Conservation (phyloP, 1,140 invertebrate species). For the Aradophagus sp. region DNA sequence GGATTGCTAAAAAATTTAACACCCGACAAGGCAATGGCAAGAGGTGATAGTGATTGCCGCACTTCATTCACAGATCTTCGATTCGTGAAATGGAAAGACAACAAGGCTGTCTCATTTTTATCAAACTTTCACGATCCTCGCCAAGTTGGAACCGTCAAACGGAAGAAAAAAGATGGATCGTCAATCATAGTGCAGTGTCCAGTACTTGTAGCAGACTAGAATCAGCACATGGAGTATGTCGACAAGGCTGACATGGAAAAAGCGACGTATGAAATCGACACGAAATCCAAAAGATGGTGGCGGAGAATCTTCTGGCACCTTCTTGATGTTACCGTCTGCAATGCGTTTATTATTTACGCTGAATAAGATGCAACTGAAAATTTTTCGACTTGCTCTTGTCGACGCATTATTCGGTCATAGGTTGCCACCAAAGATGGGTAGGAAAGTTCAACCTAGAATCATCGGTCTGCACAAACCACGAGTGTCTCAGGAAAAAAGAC, state of each 20-base stretch:
- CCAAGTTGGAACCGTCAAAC: conserved; percentile 26
- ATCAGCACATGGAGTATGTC: conserved; percentile 58
- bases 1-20: conserved; percentile 56
- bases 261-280: conserved; percentile 62
- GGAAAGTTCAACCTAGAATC: no score
- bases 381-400: conserved; percentile 31
- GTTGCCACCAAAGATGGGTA: no score
- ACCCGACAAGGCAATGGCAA: conserved; percentile 62
- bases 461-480: no score
- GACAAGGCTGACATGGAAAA: conserved; percentile 62
- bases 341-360: conserved; percentile 37
- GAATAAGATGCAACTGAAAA: conserved; percentile 26
- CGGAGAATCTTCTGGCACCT: conserved; percentile 34
- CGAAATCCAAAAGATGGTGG: conserved; percentile 58
- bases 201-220: conserved; percentile 53
- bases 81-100: conserved; percentile 69
- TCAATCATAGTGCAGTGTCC: conserved; percentile 40
- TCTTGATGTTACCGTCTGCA: conserved; percentile 26
- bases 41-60: conserved; percentile 61
- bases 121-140: conserved; percentile 65
- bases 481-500: no score
- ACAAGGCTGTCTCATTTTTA: conserved; percentile 65
- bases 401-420: no score
- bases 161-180: conserved; percentile 59
- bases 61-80: conserved; percentile 62